Base-by-base conservation (phyloP, 2,113 vertebrate genomes). In the Piliocolobus tephrosceles region DNA sequence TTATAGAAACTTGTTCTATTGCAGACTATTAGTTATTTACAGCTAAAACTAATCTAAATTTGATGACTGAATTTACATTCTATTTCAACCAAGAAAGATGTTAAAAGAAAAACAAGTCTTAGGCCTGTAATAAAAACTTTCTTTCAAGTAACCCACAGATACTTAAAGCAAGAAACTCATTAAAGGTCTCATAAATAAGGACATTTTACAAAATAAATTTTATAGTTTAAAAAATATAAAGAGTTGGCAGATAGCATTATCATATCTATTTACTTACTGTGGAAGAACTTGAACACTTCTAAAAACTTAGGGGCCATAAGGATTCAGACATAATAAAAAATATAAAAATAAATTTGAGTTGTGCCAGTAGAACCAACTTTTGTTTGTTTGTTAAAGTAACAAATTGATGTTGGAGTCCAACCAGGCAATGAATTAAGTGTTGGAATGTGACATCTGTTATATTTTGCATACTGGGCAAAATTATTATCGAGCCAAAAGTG, bases 131-230 rank as follows among this genome's bases (percentile, higher is more conserved):
- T 76, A 85, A 64, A 94, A 86, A 93, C 38, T 90, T 97, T 11
- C 88, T 95, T 87, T 85, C 50, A 96, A 73, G 64, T 88, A 88
- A 43, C 16, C 66, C 72, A 87, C n/a, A 78, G 50, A 93, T 20
- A 89, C 23, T 88, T 90, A 88, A 88, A 45, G 92, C 11, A 93
- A 92, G 78, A 94, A 96, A 96, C 40, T 92, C 35, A 94, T 45
- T 95, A 86, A 88, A 73, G 40, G 14, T 84, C 66, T 88, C 84
- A 81, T 73, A 89, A 88, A 55, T 45, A 84, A 90, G n/a, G 52
- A 86, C 17, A 94, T 81, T 97, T 94, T 84, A 93, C 20, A 82
- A 93, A 82, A 76, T 87, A 83, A 94, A 45, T 84, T 75, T 79
- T 52, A 89, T 1, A 95, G 32, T 68, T 76, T 87, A 57, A 80